Base-by-base conservation (phyloP, 2,113 vertebrate genomes). In the Cromileptes altivelis region DNA sequence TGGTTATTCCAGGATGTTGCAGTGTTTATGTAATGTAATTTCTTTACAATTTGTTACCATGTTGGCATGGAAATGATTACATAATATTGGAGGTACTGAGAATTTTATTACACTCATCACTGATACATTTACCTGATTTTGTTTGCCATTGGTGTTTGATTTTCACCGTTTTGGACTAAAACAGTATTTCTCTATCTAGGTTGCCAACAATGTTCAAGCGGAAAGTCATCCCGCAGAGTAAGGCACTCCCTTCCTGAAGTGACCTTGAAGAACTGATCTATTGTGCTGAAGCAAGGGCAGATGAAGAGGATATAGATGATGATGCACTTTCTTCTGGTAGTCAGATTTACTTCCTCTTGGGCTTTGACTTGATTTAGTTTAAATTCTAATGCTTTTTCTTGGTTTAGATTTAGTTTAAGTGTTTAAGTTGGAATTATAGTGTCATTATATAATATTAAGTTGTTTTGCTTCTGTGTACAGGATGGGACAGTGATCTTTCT, bases 181-280 rank as follows among this genome's bases (percentile, higher is more conserved):
- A 10, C 2, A 50, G 1, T 73, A 19, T 61, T 4, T 37, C n/a
- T 79, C 55, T 18, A 60, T 62, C 2, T 58, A 73, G 55, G 23
- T 67, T 47, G 72, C 52, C 76, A 2, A 79, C 67, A 21, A 19
- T 42, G 17, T 80, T 80, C 15, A 80, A 80, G n/a, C 56, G 70
- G 37, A 68, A 57, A 27, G 30, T 75, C 47, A 70, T 58, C 33
- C 63, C 61, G 64, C 33, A 70, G 55, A 21, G 40, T 40, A 68
- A 49, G 47, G 19, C 79, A 30, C 70, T 81, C 9, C 70, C 70
- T n/a, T 7, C 61, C 19, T n/a, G 50, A 73, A 57, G 23, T 3
- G 25, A 74, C 19, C 64, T 69, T 58, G 12, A 58, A 23, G 50
- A 58, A n/a, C 61, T 65, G 25, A 64, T 76, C 1, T 13, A 65